A percentile compares a stretch with the other conserved stretches of the same genome.
These are phyloP conservation scores for Oreochromis niloticus DNA, from an alignment of 2,113 vertebrate species.

Conservation along the genomic window DNA sequence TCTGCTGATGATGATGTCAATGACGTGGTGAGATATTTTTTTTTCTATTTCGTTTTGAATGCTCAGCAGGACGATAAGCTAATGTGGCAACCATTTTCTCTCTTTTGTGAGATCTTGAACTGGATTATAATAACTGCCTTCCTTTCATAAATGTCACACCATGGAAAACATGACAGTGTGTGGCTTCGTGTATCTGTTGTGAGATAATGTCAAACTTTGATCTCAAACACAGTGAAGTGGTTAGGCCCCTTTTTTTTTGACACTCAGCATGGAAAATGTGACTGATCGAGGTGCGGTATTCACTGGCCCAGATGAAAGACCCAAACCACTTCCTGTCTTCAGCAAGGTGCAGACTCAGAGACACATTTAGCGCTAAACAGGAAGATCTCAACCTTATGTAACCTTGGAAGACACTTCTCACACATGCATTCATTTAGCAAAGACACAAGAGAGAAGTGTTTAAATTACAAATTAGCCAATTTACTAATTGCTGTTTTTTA, in stretches of 20 bases:
- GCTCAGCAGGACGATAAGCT: background rate
- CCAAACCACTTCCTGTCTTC: conserved; percentile 67
- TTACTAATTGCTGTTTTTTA: conserved; percentile 35
- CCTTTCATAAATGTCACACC: conserved; percentile 45
- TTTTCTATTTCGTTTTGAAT: background rate
- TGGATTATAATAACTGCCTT: background rate
- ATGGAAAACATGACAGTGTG: conserved; percentile 56
- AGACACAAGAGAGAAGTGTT: background rate
- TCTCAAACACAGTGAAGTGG: conserved; percentile 34
- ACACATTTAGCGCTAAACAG: conserved; percentile 15
- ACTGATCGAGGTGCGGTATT: conserved; percentile 33
- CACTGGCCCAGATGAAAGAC: conserved; percentile 45
- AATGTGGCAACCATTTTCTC: background rate
- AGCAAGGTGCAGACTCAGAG: conserved; percentile 26
- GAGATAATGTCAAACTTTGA: conserved; percentile 54
- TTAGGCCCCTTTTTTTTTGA: background rate
- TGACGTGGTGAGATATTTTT: background rate
- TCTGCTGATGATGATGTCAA: background rate
- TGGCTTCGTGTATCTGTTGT: conserved; percentile 11
- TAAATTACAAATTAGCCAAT: conserved; percentile 39
- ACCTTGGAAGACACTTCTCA: conserved; percentile 38
- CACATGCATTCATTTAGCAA: conserved; percentile 28
- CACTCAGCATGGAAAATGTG: conserved; percentile 63
- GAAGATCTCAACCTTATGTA: conserved; percentile 23
- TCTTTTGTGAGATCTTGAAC: background rate